Evolutionary conservation across 2,888 invertebrate genomes (phyloP).

Genomic region (Lathronympha strigana): DNA sequence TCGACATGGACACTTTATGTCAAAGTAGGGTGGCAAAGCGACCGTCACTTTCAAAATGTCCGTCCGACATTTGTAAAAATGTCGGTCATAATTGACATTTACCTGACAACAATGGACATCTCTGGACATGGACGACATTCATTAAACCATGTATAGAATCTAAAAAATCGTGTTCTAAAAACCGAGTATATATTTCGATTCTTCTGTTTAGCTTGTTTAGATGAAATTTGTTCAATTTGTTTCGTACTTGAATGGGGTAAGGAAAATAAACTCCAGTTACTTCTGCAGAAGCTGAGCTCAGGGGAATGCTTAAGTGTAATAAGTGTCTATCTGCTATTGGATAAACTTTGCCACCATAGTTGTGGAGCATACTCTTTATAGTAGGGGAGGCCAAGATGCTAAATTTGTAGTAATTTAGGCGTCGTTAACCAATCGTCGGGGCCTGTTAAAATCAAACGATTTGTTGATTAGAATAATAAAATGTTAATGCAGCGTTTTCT

Average conservation of each 20-base stretch:
- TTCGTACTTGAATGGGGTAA: not conserved
- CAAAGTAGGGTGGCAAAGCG: not conserved
- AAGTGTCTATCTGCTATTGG: slow-evolving; percentile 13
- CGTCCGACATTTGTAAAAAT: slow-evolving; percentile 8
- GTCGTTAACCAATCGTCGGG: no score
- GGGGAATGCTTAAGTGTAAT: no score
- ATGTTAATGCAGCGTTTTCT: no score
- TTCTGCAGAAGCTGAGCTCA: slow-evolving; percentile 3
- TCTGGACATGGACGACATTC: slow-evolving; percentile 1
- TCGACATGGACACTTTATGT: not conserved
- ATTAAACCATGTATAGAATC: not conserved
- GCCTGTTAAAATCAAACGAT: no score
- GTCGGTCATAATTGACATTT: slow-evolving; percentile 20
- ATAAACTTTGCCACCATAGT: slow-evolving; percentile 25
- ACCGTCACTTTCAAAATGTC: not conserved
- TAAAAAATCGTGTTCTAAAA: not conserved
- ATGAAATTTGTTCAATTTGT: not conserved
- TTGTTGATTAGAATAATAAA: no score
- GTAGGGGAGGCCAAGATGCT: no score
- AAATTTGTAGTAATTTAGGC: no score
- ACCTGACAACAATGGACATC: slow-evolving; percentile 12
- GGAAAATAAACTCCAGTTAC: slow-evolving; percentile 8
- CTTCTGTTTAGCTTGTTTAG: not conserved
- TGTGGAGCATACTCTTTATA: slow-evolving; percentile 5
- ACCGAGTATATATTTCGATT: not conserved